Base-by-base conservation (phyloP, 2,113 vertebrate genomes). In the Rhinoderma darwinii region DNA sequence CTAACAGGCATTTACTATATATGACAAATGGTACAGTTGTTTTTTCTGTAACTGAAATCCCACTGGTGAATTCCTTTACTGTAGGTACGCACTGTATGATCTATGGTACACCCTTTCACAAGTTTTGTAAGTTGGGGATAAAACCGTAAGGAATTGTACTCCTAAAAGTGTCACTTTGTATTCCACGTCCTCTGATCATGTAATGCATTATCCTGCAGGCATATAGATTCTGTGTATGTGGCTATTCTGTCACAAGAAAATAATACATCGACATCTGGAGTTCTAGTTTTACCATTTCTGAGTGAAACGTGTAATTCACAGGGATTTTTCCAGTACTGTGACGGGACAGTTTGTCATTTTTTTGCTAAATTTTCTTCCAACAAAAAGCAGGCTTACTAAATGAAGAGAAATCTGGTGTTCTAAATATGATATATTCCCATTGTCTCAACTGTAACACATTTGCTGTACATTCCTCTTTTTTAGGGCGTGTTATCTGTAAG, bases 401-500 rank as follows among this genome's bases (percentile, higher is more conserved):
- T 39, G 9, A 56, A n/a, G 18, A 9, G 17, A 82, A 50, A 87
- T 75, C 78, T 47, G 77, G 35, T 86, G 86, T 87, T 82, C 63
- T 86, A 81, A 81, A 72, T 81, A 85, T 85, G 56, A 77, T 44
- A 88, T 91, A 89, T 92, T 93, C 88, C 92, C 91, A 91, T 91
- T 89, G 86, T 92, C 93, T 89, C 86, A 93, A 91, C 90, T 89
- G 92, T 93, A 92, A 90, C 91, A 93, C 92, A 94, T 94, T 93
- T 93, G 92, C 92, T 94, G 93, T 94, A 93, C 92, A 94, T 93
- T 93, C 92, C 90, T 95, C 83, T 94, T 94, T 89, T 93, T 95
- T 95, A 93, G 95, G 95, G 96, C 89, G 94, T 97, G 96, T 97
- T 94, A 91, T 92, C 91, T 94, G 92, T 95, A 91, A 87, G 89